A percentile compares a stretch with the other conserved stretches of the same genome.
Evolutionary conservation across 2,797 vertebrate species (phyloP).

Genomic region (Etheostoma perlongum): DNA sequence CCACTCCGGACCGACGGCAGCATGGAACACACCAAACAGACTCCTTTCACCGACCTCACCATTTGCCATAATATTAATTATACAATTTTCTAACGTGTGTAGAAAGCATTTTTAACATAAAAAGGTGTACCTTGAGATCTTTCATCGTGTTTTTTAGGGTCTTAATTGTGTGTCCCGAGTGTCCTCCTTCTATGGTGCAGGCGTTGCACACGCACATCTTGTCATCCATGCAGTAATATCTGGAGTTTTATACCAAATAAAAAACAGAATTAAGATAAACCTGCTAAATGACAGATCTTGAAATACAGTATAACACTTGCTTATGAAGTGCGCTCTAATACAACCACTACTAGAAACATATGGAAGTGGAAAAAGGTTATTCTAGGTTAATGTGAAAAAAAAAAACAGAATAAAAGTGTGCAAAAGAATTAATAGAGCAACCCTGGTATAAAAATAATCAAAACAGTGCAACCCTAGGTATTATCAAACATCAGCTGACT

Average conservation of each 20-base stretch:
- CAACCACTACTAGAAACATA: background rate
- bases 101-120: background rate
- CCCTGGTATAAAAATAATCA: background rate
- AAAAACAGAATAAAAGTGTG: background rate
- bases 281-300: background rate
- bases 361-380: background rate
- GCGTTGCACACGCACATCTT: slow-evolving; percentile 82
- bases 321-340: background rate
- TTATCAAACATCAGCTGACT: background rate
- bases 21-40: too few species aligned
- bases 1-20: too few species aligned
- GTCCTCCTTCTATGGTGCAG: slow-evolving; percentile 83
- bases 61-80: background rate
- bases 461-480: background rate
- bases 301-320: background rate
- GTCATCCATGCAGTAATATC: slow-evolving; percentile 84
- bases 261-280: background rate
- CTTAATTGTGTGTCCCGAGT: slow-evolving; percentile 82
- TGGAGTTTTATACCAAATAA: slow-evolving; percentile 14
- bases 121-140: slow-evolving; percentile 76
- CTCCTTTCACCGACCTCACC: too few species aligned
- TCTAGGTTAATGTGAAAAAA: too few species aligned
- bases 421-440: background rate
- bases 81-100: background rate
- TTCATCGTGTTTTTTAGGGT: slow-evolving; percentile 84